A percentile compares a stretch with the other conserved stretches of the same genome.
Evolutionary conservation across 2,797 vertebrate genomes (phyloP).

Genomic region (Melanotaenia boesemani): DNA sequence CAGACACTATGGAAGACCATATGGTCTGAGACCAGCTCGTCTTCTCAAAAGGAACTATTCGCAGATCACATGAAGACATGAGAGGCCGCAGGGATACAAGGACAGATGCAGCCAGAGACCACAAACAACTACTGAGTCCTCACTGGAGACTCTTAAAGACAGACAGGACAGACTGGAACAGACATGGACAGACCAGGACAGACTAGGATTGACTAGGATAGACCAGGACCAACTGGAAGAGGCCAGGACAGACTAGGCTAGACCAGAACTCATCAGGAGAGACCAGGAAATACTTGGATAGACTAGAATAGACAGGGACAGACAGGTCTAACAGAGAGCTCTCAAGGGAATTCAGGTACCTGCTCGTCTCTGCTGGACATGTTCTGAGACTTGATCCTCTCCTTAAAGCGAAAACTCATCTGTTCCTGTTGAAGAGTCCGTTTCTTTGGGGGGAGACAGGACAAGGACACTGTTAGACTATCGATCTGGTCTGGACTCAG

Average conservation of each 20-base stretch:
- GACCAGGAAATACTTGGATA: neutral
- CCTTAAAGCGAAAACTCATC: conserved; percentile 80
- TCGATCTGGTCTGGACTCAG: neutral
- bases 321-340: neutral
- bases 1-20: too few relatives aligned
- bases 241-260: too few relatives aligned
- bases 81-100: neutral
- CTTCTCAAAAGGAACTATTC: conserved; percentile 36
- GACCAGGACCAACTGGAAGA: too few relatives aligned
- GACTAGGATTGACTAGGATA: too few relatives aligned
- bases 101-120: conserved; percentile 10
- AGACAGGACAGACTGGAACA: neutral
- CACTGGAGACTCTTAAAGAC: neutral
- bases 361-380: conserved; percentile 48
- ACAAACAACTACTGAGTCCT: conserved; percentile 2
- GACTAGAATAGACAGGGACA: neutral
- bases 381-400: conserved; percentile 70
- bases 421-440: conserved; percentile 77
- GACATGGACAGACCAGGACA: too few relatives aligned
- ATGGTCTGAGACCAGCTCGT: too few relatives aligned
- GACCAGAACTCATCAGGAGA: neutral
- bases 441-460: conserved; percentile 62
- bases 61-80: conserved; percentile 32
- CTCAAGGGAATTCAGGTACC: conserved; percentile 47
- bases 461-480: neutral